Evolutionary conservation across 2,113 vertebrate species (phyloP), one percentile per base, ranked within the genome.

Genomic region (Morone saxatilis): DNA sequence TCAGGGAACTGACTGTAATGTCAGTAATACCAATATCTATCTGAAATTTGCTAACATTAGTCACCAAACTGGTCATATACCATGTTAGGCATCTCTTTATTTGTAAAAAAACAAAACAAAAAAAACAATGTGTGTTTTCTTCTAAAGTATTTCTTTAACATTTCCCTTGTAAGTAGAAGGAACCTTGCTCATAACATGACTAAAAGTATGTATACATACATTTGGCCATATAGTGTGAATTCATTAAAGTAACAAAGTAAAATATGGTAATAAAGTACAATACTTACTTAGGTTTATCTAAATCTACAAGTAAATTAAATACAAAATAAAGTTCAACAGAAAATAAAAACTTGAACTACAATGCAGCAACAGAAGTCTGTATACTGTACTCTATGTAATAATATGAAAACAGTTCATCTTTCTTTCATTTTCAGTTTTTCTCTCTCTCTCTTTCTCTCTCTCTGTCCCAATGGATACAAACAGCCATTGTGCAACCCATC

Each of bases 401-500:
- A 43, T 40, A 19, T 45, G 7, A 47, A 54, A 74, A 54, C 71
- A 60, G 22, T 67, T 75, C 4, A 38, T 61, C 70, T 63, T 57
- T 72, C 45, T 73, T 6, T 72, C 60, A 74, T 77, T 66, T 22
- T 53, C 47, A 51, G 13, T 63, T 63, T 78, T 22, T 22, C 45
- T 40, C 71, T 7, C 71, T 7, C 68, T 31, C 51, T 76, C 71
- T 67, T 2, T 8, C 59, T 9, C 25, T 16, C 16, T 36, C 25
- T 61, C 31, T 10, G 70, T 51, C 77, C 66, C 2, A 6, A 70
- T 86, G 80, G 71, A 84, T 66, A 95, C 92, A 95, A 93, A 91
- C 86, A 90, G 84, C 85, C 90, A 91, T 94, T 93, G 91, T 93
- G 74, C 51, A 78, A 78, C 73, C 81, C 75, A 71, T 88, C 89